Evolutionary conservation across 2,113 vertebrate genomes (phyloP).

Genomic region (Pseudois nayaur): DNA sequence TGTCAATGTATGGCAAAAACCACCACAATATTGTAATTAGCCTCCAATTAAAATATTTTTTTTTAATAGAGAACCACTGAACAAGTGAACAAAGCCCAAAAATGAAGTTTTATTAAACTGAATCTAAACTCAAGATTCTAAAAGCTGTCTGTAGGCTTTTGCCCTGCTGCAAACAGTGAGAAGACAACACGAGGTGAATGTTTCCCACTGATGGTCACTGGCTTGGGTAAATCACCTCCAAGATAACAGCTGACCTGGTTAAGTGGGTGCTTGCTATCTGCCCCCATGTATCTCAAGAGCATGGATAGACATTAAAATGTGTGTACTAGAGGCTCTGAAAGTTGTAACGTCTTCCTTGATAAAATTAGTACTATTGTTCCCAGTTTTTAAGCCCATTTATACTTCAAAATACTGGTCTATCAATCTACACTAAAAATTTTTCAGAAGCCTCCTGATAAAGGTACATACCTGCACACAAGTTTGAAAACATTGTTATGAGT

Average conservation of each 20-base stretch:
- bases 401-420: slow-evolving; percentile 8
- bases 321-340: not conserved
- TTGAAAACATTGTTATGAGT: not conserved
- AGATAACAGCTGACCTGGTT: not conserved
- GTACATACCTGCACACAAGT: not conserved
- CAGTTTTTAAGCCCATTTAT: not conserved
- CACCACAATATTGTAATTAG: not conserved
- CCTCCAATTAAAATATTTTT: not conserved
- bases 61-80: not conserved
- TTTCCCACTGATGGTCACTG: not conserved
- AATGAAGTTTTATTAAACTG: not conserved
- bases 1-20: not conserved
- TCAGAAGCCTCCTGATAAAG: not conserved
- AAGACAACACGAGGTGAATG: not conserved
- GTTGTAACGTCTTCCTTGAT: not conserved
- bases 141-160: not conserved
- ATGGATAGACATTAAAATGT: not conserved
- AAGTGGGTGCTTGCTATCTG: not conserved
- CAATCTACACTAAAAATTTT: not conserved
- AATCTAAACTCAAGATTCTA: slow-evolving; percentile 18
- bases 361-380: not conserved
- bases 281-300: not conserved
- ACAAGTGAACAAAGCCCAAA: not conserved
- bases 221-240: not conserved
- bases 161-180: not conserved